Conservation (phyloP, 2,113 vertebrate genomes). For the Pedetes capensis region DNA sequence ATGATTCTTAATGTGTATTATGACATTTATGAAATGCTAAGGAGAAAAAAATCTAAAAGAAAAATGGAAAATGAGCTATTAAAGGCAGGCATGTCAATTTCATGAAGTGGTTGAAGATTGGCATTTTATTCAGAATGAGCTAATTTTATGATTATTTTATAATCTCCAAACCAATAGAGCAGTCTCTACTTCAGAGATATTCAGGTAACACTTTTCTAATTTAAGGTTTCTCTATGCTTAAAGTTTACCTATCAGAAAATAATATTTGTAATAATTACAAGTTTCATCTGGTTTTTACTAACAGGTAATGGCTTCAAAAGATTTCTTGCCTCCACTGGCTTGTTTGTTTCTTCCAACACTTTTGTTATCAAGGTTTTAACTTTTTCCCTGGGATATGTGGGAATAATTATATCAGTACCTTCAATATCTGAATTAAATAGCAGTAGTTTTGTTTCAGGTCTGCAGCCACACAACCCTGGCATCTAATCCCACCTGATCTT, state of each 20-base stretch:
- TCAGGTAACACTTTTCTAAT: slow-evolving; percentile 59
- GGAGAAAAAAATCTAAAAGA: slow-evolving; percentile 44
- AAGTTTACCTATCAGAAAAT: slow-evolving; percentile 64
- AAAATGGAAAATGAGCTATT: slow-evolving; percentile 63
- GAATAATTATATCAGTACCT: slow-evolving; percentile 42
- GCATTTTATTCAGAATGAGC: slow-evolving; percentile 47
- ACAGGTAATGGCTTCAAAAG: slow-evolving; percentile 41
- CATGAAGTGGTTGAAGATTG: slow-evolving; percentile 63
- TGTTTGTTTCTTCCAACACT: slow-evolving; percentile 39
- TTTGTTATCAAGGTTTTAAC: slow-evolving; percentile 51
- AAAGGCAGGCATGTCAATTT: slow-evolving; percentile 65
- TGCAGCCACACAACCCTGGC: no score
- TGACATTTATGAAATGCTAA: slow-evolving; percentile 76
- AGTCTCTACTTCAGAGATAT: slow-evolving; percentile 39
- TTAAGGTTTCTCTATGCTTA: slow-evolving; percentile 52
- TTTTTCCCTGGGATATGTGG: slow-evolving; percentile 30
- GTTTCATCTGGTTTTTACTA: slow-evolving; percentile 31
- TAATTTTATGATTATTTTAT: slow-evolving; percentile 65
- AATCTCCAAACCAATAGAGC: slow-evolving; percentile 44
- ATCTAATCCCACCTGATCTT: no score
- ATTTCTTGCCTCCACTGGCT: slow-evolving; percentile 34
- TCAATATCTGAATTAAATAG: slow-evolving; percentile 52
- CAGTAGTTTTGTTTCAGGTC: slow-evolving; percentile 55
- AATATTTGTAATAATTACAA: slow-evolving; percentile 56
- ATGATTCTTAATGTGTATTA: slow-evolving; percentile 71